phyloP scores from a whole-genome alignment of 1,140 invertebrate species.

The Rhagoletis pomonella region DNA sequence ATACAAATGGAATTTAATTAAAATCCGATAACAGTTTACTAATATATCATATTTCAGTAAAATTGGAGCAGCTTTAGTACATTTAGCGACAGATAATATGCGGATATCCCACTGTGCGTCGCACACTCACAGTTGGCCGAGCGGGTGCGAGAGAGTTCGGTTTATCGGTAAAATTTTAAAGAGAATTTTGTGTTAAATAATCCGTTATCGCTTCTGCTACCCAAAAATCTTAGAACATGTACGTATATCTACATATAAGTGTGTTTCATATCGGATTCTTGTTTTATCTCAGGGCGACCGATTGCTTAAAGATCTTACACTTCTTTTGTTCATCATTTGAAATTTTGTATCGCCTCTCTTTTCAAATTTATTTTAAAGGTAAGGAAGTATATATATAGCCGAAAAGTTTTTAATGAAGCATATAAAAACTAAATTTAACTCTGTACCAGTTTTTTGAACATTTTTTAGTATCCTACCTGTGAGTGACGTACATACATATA shows the following conservation, averaged over 20 bases:
- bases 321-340: neutral
- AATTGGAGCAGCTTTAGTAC: too few species aligned
- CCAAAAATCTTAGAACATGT: too few species aligned
- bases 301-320: neutral
- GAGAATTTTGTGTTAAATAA: too few species aligned
- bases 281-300: neutral
- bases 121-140: neutral
- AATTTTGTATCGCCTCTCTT: neutral
- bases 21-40: too few species aligned
- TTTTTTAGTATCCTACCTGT: neutral
- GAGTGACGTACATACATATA: neutral
- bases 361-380: neutral
- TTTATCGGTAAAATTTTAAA: too few species aligned
- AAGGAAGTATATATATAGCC: neutral
- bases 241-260: too few species aligned
- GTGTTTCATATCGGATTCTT: neutral
- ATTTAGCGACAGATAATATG: too few species aligned
- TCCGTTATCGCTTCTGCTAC: too few species aligned
- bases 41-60: too few species aligned
- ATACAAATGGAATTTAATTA: too few species aligned
- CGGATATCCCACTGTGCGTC: too few species aligned
- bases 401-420: constrained; percentile 24
- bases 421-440: neutral
- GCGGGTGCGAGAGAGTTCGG: neutral
- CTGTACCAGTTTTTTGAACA: neutral